These are phyloP conservation scores for Myrmophylax atrothorax DNA, from an alignment of 2,113 vertebrate species.

Conservation along the genomic window DNA sequence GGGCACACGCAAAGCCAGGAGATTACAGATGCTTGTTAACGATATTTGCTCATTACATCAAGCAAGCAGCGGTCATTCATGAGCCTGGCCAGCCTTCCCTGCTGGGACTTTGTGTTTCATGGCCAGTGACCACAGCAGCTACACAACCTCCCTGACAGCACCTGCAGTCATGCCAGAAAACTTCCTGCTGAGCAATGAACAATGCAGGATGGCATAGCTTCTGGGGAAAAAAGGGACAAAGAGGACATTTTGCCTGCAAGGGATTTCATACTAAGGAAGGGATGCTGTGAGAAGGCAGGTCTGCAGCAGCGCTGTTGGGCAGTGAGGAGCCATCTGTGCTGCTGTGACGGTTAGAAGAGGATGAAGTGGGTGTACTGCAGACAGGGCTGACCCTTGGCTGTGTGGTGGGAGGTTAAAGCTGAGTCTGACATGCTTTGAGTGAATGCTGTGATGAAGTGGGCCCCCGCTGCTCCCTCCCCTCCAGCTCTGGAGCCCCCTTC, in stretches of 20 bases:
- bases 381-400: not conserved
- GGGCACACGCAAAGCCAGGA: not conserved
- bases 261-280: not conserved
- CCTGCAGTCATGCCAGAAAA: not conserved
- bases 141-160: not conserved
- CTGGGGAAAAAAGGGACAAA: not conserved
- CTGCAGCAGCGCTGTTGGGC: not conserved
- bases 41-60: not conserved
- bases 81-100: not conserved
- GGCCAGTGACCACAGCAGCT: not conserved
- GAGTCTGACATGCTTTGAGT: not conserved
- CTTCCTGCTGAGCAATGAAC: not conserved
- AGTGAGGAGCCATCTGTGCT: not conserved
- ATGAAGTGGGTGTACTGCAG: not conserved
- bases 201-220: not conserved
- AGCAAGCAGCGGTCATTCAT: not conserved
- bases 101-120: not conserved
- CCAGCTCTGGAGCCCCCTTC: not conserved
- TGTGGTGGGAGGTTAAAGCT: not conserved
- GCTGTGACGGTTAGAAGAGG: not conserved
- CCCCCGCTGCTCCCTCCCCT: not conserved
- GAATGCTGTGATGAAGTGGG: rapidly evolving
- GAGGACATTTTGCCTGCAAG: not conserved
- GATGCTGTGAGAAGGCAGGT: not conserved
- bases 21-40: constrained; percentile 10